Conservation (phyloP, 2,113 vertebrate species). For the Phaetusa simplex region DNA sequence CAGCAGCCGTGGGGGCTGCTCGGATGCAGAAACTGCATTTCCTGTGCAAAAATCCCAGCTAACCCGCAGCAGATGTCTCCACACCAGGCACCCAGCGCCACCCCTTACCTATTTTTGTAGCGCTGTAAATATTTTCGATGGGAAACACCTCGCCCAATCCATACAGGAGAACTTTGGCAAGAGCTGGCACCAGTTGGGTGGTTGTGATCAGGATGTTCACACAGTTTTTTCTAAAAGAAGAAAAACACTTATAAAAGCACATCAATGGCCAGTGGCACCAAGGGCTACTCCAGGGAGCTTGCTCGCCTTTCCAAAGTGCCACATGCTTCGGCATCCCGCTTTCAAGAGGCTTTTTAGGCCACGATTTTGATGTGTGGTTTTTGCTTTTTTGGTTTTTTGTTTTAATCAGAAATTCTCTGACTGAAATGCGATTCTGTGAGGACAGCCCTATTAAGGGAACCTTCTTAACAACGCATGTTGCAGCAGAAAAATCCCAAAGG, state of each 20-base stretch:
- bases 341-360: neutral
- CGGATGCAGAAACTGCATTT: neutral
- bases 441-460: neutral
- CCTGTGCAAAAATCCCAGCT: neutral
- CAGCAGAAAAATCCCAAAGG: neutral
- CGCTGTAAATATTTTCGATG: slow-evolving; percentile 98
- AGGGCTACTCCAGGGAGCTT: neutral
- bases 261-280: neutral
- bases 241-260: slow-evolving; percentile 1
- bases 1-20: neutral
- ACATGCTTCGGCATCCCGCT: neutral
- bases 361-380: neutral
- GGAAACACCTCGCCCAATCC: slow-evolving; percentile 95
- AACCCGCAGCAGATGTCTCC: neutral
- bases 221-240: slow-evolving; percentile 86
- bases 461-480: neutral
- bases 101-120: slow-evolving; percentile 93
- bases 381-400: neutral
- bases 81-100: neutral
- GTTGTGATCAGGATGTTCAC: slow-evolving; percentile 97
- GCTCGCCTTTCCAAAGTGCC: neutral
- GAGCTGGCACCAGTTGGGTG: slow-evolving; percentile 95
- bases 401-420: neutral
- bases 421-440: neutral
- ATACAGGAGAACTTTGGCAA: slow-evolving; percentile 96